A percentile compares a stretch with the other conserved stretches of the same genome.
Evolutionary conservation across 2,113 vertebrate species (phyloP).

Genomic region (Athene cunicularia): DNA sequence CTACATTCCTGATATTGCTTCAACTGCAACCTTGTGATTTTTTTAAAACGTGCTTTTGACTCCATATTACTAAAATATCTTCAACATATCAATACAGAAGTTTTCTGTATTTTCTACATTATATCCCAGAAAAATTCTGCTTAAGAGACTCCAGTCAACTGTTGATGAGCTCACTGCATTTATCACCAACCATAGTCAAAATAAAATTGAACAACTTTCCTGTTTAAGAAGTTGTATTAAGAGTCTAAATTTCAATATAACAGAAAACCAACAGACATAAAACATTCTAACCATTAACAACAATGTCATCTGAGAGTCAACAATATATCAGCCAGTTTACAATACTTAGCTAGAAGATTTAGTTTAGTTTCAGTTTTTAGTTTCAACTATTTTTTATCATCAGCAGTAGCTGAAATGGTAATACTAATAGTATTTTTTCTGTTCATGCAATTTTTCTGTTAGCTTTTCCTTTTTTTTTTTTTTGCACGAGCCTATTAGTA

Average conservation of each 20-base stretch:
- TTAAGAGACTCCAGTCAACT: background rate
- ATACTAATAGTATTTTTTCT: background rate
- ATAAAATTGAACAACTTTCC: background rate
- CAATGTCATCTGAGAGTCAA: background rate
- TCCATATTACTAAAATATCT: background rate
- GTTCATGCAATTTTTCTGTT: background rate
- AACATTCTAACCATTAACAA: background rate
- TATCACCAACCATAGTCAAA: background rate
- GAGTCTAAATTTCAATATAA: background rate
- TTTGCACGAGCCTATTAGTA: background rate
- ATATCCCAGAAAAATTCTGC: background rate
- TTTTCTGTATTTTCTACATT: background rate
- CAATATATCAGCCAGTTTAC: background rate
- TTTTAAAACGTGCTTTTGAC: background rate
- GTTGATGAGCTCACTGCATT: background rate
- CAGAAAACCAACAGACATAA: background rate
- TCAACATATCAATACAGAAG: background rate
- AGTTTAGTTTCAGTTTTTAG: too few relatives aligned
- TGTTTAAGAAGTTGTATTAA: background rate
- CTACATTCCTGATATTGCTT: background rate
- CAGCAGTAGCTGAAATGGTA: background rate
- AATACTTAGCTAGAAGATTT: background rate
- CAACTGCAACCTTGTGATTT: background rate
- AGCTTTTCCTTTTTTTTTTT: background rate
- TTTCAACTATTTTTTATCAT: background rate